Evolutionary conservation across 2,888 invertebrate species (phyloP), one percentile per base, ranked within the genome.

Genomic region (Corbicula japonica): DNA sequence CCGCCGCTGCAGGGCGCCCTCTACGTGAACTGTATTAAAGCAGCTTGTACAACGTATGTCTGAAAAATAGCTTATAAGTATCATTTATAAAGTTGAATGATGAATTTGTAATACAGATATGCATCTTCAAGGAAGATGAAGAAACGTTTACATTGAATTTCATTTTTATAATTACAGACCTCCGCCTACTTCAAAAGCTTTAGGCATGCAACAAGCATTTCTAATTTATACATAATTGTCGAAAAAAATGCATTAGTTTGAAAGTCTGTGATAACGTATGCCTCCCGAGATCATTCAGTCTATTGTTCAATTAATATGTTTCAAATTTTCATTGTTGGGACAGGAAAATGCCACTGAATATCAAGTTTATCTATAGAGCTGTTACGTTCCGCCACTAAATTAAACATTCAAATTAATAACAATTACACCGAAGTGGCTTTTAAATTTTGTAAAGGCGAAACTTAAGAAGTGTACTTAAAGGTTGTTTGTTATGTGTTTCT

Each of bases 401-500:
- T 54, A 66, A 66, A 66, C 66, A 66, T 28, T 54, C 54, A 2
- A 15, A 66, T 66, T 66, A 66, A 54, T 66, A 66, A 54, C 66
- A 66, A 38, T 66, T 66, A 66, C n/a, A 32, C 6, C 4, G 26
- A 41, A 66, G 41, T 54, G 54, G 38, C 30, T 28, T 56, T 41
- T 38, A 54, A 32, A 26, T 50, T 50, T 50, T 56, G 34, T 21
- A 50, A 50, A 15, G 26, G 63, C 21, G 52, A 32, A 48, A 32
- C 26, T 35, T 50, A 50, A 63, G 26, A 50, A 48, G 34, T 58
- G 58, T 28, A 58, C 58, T 58, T 58, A 35, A 58, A 34, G 35
- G 2, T 21, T 21, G 35, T 58, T n/a, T 35, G 23, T 35, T 35
- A 34, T 35, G 10, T 58, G 32, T 58, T 5, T 58, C 32, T 18